Evolutionary conservation across 2,113 vertebrate genomes (phyloP), one percentile per base, ranked within the genome.

Genomic region (Buteo buteo): DNA sequence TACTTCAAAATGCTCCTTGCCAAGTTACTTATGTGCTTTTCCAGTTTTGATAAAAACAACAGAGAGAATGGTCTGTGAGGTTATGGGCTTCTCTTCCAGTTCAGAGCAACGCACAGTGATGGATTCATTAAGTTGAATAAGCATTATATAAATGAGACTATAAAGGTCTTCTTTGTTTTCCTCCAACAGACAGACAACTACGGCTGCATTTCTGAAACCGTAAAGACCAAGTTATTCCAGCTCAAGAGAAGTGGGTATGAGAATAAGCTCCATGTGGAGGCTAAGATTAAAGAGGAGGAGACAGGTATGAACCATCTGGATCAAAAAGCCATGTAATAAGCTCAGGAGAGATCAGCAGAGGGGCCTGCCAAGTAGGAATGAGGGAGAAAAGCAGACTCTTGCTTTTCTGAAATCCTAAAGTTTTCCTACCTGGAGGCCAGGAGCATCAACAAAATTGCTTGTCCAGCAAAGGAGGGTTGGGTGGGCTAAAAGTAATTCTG

Each of bases 181-280:
- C 17, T 93, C 25, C 66, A 87, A 84, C 87, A 98, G 98, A 94
- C 98, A 21, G 97, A 98, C 44, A 95, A 70, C 66, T 65, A 97
- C 8, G 98, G 98, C 24, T 98, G 98, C 70, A 57, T 98, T 86
- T 98, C 96, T 52, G 74, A 97, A 87, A 83, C 55, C 32, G 74
- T 98, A n/a, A 97, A 97, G 40, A 98, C 98, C 40, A 98, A 96
- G 54, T 16, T 95, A 81, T 98, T 98, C 91, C 98, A 98, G 69
- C 45, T 98, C 54, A 98, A 96, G 84, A 97, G 93, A 82, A 24
- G n/a, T 38, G 97, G 90, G 9, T 98, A 98, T 79, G 74, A 97
- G 77, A 98, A 98, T 94, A 96, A 91, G 19, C 94, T 98, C 38
- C 50, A 20, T 16, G 97, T 95, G 14, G 91, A 96, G 15, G 98